Percentiles rank a stretch among this genome's conserved stretches.
These are phyloP conservation scores for Ictidomys tridecemlineatus DNA, from an alignment of 2,113 vertebrate genomes.

Conservation along the genomic window DNA sequence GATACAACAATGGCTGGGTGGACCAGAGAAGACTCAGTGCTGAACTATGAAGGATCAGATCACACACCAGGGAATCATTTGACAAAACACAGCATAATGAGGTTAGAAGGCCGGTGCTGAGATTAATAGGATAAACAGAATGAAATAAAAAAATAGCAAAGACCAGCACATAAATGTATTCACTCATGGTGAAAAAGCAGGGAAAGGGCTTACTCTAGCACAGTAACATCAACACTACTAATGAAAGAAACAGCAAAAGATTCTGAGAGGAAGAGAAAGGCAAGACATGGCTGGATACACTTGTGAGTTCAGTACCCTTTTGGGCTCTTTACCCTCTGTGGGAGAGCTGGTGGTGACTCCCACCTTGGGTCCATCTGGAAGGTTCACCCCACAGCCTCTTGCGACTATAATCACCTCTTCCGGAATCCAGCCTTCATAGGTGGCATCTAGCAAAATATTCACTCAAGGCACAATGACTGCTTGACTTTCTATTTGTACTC, in stretches of 20 bases:
- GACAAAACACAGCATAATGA: conserved; percentile 27
- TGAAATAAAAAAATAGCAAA: conserved; percentile 17
- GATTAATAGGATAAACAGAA: conserved; percentile 28
- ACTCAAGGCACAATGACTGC: neutral
- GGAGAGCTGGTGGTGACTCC: neutral
- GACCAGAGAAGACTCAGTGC: neutral
- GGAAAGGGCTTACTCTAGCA: neutral
- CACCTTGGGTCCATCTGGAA: neutral
- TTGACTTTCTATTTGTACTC: neutral
- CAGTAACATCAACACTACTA: conserved; percentile 20
- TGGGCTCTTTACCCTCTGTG: too few relatives aligned
- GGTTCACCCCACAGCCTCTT: neutral
- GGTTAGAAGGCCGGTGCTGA: neutral
- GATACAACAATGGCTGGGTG: neutral
- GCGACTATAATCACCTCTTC: neutral
- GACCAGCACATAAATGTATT: neutral
- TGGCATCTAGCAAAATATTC: neutral
- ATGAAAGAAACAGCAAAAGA: neutral
- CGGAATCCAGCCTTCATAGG: neutral
- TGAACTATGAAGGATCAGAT: neutral
- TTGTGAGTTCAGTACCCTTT: too few relatives aligned
- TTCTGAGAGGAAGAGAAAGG: neutral
- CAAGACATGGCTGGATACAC: neutral
- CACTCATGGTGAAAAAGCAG: neutral
- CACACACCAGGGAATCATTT: neutral